These are phyloP conservation scores for Synergus laeviventris DNA, from an alignment of 2,888 invertebrate genomes.

Conservation along the genomic window DNA sequence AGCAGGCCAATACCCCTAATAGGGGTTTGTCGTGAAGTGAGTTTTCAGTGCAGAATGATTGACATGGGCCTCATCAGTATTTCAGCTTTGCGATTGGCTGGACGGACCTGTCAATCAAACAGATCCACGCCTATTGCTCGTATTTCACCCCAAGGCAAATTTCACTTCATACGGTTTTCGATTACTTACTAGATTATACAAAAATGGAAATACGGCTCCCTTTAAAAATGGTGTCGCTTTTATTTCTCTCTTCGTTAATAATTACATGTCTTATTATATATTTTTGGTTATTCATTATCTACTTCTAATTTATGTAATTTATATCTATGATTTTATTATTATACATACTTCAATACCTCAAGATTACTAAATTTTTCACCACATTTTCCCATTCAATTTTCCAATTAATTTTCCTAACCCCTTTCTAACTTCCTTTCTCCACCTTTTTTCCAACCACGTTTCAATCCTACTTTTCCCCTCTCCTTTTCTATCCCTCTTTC, in stretches of 20 bases:
- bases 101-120: constrained; percentile 89
- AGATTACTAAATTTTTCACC: too few species aligned
- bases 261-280: not conserved
- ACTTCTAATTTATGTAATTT: too few species aligned
- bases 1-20: constrained; percentile 55
- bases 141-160: constrained; percentile 51
- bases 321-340: too few species aligned
- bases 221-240: not conserved
- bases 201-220: not conserved
- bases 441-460: too few species aligned
- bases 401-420: too few species aligned
- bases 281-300: not conserved
- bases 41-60: constrained; percentile 79
- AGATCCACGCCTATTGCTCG: constrained; percentile 77
- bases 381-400: too few species aligned
- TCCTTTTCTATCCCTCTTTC: too few species aligned
- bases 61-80: constrained; percentile 87
- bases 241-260: not conserved
- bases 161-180: constrained; percentile 39
- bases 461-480: too few species aligned
- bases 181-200: constrained; percentile 15
- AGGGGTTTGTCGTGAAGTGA: constrained; percentile 53
- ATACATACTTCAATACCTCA: too few species aligned
- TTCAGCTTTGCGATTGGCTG: constrained; percentile 87
- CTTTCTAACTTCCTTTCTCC: too few species aligned